Evolutionary conservation across 2,113 vertebrate genomes (phyloP).

Genomic region (Pitta sordida): DNA sequence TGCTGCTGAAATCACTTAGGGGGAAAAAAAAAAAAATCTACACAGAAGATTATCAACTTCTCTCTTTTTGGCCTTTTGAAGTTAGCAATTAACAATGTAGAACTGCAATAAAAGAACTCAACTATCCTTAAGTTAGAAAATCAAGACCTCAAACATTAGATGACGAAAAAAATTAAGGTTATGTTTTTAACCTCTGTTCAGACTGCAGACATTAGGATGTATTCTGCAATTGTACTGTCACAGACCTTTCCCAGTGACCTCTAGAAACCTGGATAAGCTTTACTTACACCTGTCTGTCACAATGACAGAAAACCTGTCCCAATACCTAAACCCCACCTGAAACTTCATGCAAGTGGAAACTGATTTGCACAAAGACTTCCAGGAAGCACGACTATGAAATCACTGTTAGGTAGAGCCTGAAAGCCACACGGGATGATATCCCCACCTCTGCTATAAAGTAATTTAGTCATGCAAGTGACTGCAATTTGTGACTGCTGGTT

Average conservation of each 20-base stretch:
- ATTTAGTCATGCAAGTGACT: neutral
- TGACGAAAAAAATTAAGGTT: neutral
- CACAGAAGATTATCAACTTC: neutral
- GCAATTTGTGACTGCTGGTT: neutral
- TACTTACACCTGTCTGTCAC: no score
- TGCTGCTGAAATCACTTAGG: neutral
- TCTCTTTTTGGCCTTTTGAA: neutral
- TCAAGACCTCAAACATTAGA: neutral
- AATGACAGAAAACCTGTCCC: neutral
- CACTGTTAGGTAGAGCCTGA: neutral
- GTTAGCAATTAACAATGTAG: neutral
- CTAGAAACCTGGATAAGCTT: neutral
- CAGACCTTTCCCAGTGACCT: neutral
- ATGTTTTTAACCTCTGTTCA: neutral
- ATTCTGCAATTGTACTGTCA: neutral
- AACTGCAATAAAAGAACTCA: neutral
- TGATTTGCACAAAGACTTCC: neutral
- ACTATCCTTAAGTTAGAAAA: neutral
- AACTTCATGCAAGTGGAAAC: neutral
- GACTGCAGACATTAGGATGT: neutral
- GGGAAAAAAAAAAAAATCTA: neutral
- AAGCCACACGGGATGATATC: neutral
- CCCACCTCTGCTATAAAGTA: neutral
- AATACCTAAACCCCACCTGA: neutral
- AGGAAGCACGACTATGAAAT: neutral